These are phyloP conservation scores for Xerus rutilus DNA, from an alignment of 2,797 vertebrate species.

Conservation along the genomic window DNA sequence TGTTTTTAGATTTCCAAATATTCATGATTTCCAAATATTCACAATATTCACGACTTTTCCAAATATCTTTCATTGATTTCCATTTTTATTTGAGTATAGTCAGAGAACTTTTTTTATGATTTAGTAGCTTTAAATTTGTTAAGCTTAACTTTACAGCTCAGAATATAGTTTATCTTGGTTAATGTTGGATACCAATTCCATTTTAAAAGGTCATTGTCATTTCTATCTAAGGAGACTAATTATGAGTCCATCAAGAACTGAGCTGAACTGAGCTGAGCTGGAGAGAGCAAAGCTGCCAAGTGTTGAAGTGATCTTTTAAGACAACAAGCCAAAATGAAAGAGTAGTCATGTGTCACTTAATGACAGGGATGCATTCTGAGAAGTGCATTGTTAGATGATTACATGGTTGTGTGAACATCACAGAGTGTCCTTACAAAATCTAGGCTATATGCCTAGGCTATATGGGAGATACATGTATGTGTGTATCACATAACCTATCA, in stretches of 20 bases:
- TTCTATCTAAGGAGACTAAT: not conserved
- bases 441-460: not conserved
- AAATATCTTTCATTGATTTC: not conserved
- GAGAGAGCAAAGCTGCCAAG: not conserved
- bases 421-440: no score
- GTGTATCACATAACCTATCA: no score
- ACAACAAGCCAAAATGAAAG: not conserved
- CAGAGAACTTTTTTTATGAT: not conserved
- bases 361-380: not conserved
- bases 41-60: not conserved
- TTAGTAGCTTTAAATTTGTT: not conserved
- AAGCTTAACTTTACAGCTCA: not conserved
- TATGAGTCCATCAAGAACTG: not conserved
- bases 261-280: not conserved
- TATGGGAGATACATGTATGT: not conserved
- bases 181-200: not conserved
- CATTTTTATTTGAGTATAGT: not conserved
- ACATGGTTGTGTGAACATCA: not conserved
- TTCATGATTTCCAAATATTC: not conserved
- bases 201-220: not conserved
- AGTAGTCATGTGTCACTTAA: not conserved
- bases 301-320: not conserved
- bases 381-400: not conserved
- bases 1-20: not conserved
- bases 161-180: not conserved